Conservation (phyloP, 2,888 invertebrate genomes). For the Pristionchus fissidentatus region DNA sequence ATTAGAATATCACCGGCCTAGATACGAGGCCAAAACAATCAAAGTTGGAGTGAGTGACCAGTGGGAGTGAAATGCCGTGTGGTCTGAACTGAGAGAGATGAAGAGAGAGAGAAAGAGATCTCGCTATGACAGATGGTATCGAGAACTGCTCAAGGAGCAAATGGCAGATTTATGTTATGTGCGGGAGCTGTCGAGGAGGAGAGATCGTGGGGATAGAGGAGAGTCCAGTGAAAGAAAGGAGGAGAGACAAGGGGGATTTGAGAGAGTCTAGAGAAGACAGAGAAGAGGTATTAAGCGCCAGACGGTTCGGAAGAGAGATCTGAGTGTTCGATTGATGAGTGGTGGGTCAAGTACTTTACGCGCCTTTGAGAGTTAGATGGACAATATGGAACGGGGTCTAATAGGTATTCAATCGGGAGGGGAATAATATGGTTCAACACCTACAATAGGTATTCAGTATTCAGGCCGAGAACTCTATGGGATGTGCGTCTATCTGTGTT, state of each 20-base stretch:
- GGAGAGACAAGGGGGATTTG: neutral
- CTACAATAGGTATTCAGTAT: no score
- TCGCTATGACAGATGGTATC: slow-evolving; percentile 9
- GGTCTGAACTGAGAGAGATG: neutral
- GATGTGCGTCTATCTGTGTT: no score
- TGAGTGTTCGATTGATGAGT: slow-evolving; percentile 1
- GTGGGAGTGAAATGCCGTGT: neutral
- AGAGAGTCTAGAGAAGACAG: neutral
- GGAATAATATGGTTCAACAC: neutral
- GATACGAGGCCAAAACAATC: slow-evolving; percentile 16
- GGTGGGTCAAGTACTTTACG: neutral
- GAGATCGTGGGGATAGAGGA: neutral
- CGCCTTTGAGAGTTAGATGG: neutral
- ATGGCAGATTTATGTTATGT: neutral
- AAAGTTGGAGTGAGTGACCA: neutral
- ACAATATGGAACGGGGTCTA: neutral
- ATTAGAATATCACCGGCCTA: slow-evolving; percentile 27
- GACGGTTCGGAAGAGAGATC: neutral
- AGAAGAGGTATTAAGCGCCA: slow-evolving; percentile 11
- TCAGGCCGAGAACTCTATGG: no score
- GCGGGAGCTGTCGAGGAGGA: slow-evolving; percentile 18
- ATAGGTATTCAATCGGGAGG: neutral
- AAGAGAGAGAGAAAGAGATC: neutral
- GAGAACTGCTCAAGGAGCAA: neutral
- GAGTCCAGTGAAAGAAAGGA: neutral